Conservation (phyloP, 2,888 invertebrate genomes). For the Euplexia lucipara region DNA sequence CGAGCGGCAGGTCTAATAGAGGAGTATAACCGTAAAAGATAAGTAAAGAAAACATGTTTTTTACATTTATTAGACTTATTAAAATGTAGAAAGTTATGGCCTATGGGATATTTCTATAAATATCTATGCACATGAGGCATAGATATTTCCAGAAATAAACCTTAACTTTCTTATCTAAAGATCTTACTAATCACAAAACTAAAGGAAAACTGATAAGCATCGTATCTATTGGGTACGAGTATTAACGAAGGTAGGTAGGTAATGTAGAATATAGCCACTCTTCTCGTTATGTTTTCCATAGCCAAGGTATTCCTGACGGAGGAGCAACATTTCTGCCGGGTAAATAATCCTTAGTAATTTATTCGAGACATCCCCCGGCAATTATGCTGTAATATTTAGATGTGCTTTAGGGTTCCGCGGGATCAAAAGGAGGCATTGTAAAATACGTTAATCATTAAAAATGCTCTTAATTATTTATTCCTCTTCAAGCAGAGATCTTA, state of each 20-base stretch:
- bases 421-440: slow-evolving; percentile 48
- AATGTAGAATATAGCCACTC: no score
- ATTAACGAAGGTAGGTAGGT: slow-evolving; percentile 6
- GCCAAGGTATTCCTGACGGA: slow-evolving; percentile 46
- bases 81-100: no score
- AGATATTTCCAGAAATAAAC: slow-evolving; percentile 17
- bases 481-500: not conserved
- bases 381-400: slow-evolving; percentile 71
- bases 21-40: no score
- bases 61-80: no score
- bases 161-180: slow-evolving; percentile 7
- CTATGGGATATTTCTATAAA: no score
- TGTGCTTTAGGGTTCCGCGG: slow-evolving; percentile 60
- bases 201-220: slow-evolving; percentile 34
- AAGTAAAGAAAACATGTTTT: no score
- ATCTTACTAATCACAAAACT: slow-evolving; percentile 41
- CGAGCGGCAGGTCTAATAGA: no score
- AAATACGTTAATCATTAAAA: slow-evolving; percentile 8
- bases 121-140: no score
- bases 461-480: slow-evolving; percentile 37
- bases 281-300: slow-evolving; percentile 42
- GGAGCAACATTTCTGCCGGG: slow-evolving; percentile 63
- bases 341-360: slow-evolving; percentile 68
- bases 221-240: slow-evolving; percentile 22
- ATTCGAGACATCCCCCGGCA: slow-evolving; percentile 66